Conservation (phyloP, 1,140 invertebrate species). For the Nasonia giraulti region DNA sequence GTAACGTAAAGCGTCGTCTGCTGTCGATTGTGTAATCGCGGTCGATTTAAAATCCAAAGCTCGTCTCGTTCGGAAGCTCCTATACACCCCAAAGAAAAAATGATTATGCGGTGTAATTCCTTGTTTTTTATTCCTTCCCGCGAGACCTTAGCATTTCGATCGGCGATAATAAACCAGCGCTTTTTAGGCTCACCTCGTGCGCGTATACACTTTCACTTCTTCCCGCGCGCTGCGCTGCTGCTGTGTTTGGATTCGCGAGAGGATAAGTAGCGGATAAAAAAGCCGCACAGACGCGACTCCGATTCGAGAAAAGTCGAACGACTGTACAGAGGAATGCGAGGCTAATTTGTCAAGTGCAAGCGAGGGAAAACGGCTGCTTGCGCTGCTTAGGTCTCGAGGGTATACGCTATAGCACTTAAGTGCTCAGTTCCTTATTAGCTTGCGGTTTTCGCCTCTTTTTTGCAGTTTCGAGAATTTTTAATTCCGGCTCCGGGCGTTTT, state of each 20-base stretch:
- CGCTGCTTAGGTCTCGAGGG: too few species aligned
- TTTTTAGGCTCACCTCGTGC: background rate
- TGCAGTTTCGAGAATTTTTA: background rate
- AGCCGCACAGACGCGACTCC: too few species aligned
- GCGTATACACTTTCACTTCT: constrained; percentile 31
- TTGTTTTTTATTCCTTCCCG: background rate
- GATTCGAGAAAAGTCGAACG: background rate
- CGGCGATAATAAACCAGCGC: constrained; percentile 3
- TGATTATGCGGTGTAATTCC: too few species aligned
- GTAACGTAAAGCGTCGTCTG: background rate
- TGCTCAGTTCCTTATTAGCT: background rate
- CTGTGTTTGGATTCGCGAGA: background rate
- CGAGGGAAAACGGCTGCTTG: background rate
- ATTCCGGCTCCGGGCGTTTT: too few species aligned
- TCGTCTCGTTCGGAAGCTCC: background rate
- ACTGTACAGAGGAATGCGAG: too few species aligned
- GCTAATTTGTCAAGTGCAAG: background rate
- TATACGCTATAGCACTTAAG: background rate
- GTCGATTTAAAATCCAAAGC: background rate
- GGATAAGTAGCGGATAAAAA: background rate
- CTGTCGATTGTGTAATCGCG: too few species aligned
- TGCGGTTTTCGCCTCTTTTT: background rate
- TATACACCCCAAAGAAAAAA: too few species aligned
- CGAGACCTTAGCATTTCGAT: background rate
- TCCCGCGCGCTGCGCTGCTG: background rate